Evolutionary conservation across 2,113 vertebrate genomes (phyloP).

Genomic region (Choloepus hoffmanni): DNA sequence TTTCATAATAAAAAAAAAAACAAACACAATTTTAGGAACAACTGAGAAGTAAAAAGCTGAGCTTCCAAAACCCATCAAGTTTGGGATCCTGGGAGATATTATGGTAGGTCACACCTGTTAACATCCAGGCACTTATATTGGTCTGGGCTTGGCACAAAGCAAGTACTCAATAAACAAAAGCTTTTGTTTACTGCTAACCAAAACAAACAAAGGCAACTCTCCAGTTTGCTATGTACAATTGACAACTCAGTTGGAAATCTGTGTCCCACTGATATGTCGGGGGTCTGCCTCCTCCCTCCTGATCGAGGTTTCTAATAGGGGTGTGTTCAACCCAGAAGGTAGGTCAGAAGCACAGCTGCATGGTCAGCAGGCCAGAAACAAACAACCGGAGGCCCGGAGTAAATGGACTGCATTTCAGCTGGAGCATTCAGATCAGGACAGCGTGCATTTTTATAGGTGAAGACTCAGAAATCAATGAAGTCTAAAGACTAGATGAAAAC

Average conservation of each 20-base stretch:
- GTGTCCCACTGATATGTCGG: neutral
- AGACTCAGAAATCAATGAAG: neutral
- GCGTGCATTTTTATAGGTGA: rapidly evolving
- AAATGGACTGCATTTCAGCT: neutral
- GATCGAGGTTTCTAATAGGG: neutral
- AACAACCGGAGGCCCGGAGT: neutral
- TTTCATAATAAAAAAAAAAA: neutral
- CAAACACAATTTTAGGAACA: neutral
- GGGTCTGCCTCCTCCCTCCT: neutral
- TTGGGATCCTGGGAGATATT: neutral
- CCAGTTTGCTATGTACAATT: neutral
- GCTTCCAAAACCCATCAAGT: neutral
- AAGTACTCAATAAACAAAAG: neutral
- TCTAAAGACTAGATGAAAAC: neutral
- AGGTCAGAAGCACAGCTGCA: neutral
- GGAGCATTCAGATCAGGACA: too few relatives aligned
- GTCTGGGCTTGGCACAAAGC: neutral
- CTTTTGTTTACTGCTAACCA: neutral
- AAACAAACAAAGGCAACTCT: neutral
- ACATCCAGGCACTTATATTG: neutral
- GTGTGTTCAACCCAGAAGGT: rapidly evolving
- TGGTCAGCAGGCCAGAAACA: neutral
- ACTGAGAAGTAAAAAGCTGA: neutral
- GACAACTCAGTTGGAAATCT: neutral
- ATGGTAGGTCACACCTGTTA: neutral